Evolutionary conservation across 1,140 invertebrate species (phyloP), one percentile per base, ranked within the genome.

Genomic region (Temnothorax nylanderi): DNA sequence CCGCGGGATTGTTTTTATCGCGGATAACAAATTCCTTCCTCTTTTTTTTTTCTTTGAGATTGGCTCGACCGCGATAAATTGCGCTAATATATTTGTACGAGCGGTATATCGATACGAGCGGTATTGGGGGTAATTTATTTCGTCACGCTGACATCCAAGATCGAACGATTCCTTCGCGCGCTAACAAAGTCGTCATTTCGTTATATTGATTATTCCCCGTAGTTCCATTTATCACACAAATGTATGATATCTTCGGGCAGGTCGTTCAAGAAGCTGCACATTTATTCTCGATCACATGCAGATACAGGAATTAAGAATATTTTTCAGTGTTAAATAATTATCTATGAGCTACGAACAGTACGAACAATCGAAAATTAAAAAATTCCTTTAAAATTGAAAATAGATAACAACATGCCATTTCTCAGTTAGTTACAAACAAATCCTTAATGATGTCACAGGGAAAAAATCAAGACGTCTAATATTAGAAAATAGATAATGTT

Each of bases 111-210:
- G 41, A 26, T 34, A 21, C 10, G 8, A 81, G 37, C 51, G 32
- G 64, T 21, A 74, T 74, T 41, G 10, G 62, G 21, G n/a, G 8
- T 75, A 84, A 84, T 60, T 84, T 75, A 56, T 84, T 74, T 72
- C 3, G 54, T 75, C 32, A 74, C 26, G n/a, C 80, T 58, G 41
- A 84, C 44, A 26, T 62, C 51, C 16, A n/a, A 81, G 77, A 74
- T 84, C 54, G 69, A 84, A 58, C 41, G 80, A 60, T 84, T 84
- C 54, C 80, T 34, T 13, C 41, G 69, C 13, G 34, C 51, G 60
- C 41, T 84, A 75, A 84, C 80, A 75, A 75, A 84, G 80, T 75
- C 26, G 41, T 82, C 47, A 74, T 49, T 84, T 58, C 56, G n/a
- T 21, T 56, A n/a, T 56, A 56, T 84, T 21, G 13, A 84, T 75